Evolutionary conservation across 2,797 vertebrate species (phyloP).

Genomic region (Acanthiza pusilla): DNA sequence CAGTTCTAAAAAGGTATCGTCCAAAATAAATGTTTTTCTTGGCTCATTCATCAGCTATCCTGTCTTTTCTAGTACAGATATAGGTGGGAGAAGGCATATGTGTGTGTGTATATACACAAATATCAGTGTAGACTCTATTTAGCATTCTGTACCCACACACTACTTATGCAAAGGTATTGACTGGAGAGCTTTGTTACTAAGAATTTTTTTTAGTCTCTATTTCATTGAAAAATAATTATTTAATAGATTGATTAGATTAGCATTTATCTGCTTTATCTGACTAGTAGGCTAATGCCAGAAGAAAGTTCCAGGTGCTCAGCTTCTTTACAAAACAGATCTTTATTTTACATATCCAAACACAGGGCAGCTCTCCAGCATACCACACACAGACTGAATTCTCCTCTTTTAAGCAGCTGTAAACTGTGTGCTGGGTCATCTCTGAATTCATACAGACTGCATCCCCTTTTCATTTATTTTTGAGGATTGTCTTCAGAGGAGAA

Average conservation of each 20-base stretch:
- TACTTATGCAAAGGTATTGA: slow-evolving; percentile 10
- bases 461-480: slow-evolving; percentile 31
- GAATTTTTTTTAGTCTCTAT: background rate
- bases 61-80: slow-evolving; percentile 32
- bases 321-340: slow-evolving; percentile 14
- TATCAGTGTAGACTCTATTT: background rate
- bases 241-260: slow-evolving; percentile 18
- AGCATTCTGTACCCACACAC: background rate
- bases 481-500: slow-evolving; percentile 3
- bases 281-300: background rate
- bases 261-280: slow-evolving; percentile 10
- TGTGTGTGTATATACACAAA: background rate
- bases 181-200: background rate
- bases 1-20: slow-evolving; percentile 52
- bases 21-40: slow-evolving; percentile 66
- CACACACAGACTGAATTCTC: background rate
- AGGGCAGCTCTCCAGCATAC: slow-evolving; percentile 11
- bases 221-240: slow-evolving; percentile 11
- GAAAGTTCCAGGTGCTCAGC: slow-evolving; percentile 14
- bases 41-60: slow-evolving; percentile 27
- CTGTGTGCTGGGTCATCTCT: background rate
- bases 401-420: slow-evolving; percentile 20
- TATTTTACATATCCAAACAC: slow-evolving; percentile 25
- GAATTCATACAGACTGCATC: background rate
- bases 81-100: background rate